phyloP scores from a whole-genome alignment of 2,113 vertebrate species.

The Corynorhinus townsendii region DNA sequence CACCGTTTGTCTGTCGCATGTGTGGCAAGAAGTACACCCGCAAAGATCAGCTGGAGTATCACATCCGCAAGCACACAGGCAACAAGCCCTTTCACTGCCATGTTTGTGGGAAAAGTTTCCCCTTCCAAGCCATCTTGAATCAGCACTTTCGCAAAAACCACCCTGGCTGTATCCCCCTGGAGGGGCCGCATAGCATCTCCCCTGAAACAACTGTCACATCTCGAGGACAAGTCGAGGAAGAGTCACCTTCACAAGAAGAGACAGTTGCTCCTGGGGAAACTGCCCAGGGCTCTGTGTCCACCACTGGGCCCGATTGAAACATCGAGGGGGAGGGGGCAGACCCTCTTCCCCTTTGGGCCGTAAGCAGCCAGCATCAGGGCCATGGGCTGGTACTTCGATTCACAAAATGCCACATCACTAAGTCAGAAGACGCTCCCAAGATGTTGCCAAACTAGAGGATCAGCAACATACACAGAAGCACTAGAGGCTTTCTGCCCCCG shows the following conservation, averaged over 20 bases:
- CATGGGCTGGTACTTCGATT: conserved; percentile 75
- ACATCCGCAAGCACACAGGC: conserved; percentile 99
- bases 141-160: conserved; percentile 99
- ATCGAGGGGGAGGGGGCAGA: conserved; percentile 56
- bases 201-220: conserved; percentile 95
- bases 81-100: conserved; percentile 99
- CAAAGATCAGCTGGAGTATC: conserved; percentile 99
- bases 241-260: conserved; percentile 91
- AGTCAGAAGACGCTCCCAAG: conserved; percentile 71
- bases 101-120: conserved; percentile 98
- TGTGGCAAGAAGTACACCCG: conserved; percentile 99
- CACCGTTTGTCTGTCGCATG: conserved; percentile 96
- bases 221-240: conserved; percentile 89
- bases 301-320: conserved; percentile 93
- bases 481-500: conserved; percentile 64
- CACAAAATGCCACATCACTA: conserved; percentile 76
- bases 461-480: conserved; percentile 54
- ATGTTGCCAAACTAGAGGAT: conserved; percentile 82
- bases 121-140: conserved; percentile 99
- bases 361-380: conserved; percentile 70
- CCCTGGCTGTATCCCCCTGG: conserved; percentile 92
- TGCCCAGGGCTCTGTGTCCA: conserved; percentile 93
- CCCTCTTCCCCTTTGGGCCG: conserved; percentile 69
- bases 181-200: conserved; percentile 94
- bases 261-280: conserved; percentile 84